Base-by-base conservation (phyloP, 2,888 invertebrate species). In the Ceratothoa steindachneri region DNA sequence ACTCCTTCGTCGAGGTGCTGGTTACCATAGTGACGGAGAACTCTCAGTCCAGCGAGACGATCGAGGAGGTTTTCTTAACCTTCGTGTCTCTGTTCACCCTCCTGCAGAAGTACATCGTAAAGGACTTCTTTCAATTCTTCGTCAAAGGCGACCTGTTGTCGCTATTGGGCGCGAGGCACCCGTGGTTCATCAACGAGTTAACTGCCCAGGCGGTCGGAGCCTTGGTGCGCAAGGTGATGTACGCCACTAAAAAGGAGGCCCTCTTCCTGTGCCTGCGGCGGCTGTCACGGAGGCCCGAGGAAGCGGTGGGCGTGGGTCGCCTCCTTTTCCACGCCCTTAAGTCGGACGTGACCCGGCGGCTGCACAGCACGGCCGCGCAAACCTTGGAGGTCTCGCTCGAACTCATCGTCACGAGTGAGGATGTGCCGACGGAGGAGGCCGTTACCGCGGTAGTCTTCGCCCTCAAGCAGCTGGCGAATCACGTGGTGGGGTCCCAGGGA, bases 151-250 rank as follows among this genome's bases (percentile, higher is more conserved):
- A 73, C 9, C 74, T 71, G 52, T 71, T 69, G 15, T 22, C n/a
- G 7, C 64, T 79, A 2, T 72, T 75, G 0, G 66, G 71, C 27
- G 41, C 30, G 5, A 19, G 51, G 19, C 31, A 55, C 22, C 74
- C 76, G 4, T 76, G 76, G 74, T 79, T 74, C 41, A 74, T 79
- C 66, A 79, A 79, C 65, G 76, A 79, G 22, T 66, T 79, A 30
- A 74, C 76, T 51, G 74, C 74, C 15, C 79, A 79, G 51, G 72
- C 72, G 12, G 67, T 72, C 4, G 65, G 67, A n/a, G 69, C 72
- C 27, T 55, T 78, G 28, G 55, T 78, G 15, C 65, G 75, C 22
- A 75, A 73, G 51, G n/a, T n/a, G n/a, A n/a, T n/a, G n/a, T 29
- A 70, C 60, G 64, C 73, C 15, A 71, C 53, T 1, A 69, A 73